Base-by-base conservation (phyloP, 2,113 vertebrate species). In the Boulengeromyrus knoepffleri region DNA sequence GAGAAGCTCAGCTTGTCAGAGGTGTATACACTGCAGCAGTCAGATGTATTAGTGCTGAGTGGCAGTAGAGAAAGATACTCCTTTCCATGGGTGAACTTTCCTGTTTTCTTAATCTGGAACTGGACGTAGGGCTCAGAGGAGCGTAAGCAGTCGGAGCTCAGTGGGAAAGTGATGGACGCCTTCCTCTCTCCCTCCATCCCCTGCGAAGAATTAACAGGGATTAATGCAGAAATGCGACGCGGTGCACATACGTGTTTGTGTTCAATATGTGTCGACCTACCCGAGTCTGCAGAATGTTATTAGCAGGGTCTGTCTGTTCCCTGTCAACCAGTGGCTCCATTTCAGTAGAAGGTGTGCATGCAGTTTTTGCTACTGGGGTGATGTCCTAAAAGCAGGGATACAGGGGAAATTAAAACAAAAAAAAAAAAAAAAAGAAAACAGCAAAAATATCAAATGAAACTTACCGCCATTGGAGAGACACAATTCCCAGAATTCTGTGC, bases 1-100 rank as follows among this genome's bases (percentile, higher is more conserved):
- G 86, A 93, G 91, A 94, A 93, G 96, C 94, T 93, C 62, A 95
- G 93, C 91, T 96, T 95, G 58, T 95, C 92, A 0, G 95, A 96
- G 1, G 92, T 95, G 92, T 95, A 96, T 89, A 95, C 92, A 15
- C 91, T 94, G 91, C 93, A 93, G 92, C 91, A 91, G 15, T 93
- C 93, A 46, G 93, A 92, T 0, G 92, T 93, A 84, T 95, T 94
- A 0, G 42, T 91, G 83, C 95, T 94, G 49, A 96, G 91, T 0
- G 95, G 95, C 77, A 95, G 90, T 1, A 90, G 91, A 62, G 93
- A 92, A 91, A 95, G 94, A 88, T 91, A 93, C 10, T 93, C 89
- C 13, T 91, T 84, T 4, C 91, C 89, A 90, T 89, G 84, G 12
- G 90, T 27, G 53, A 91, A 89, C 17, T 90, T 42, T 87, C 50